Base-by-base conservation (phyloP, 2,888 invertebrate species). In the Cotesia congregata region DNA sequence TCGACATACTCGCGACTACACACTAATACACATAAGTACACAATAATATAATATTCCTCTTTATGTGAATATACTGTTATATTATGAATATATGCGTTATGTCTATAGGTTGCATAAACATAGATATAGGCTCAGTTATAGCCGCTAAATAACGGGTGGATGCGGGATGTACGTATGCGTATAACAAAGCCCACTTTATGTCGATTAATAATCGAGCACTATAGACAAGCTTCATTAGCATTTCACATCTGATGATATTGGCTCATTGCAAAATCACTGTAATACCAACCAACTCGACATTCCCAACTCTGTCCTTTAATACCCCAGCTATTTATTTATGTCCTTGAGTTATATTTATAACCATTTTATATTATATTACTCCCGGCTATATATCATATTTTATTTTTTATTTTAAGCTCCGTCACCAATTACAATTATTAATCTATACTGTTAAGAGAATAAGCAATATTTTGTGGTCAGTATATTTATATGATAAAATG, bases 1-100 rank as follows among this genome's bases (percentile, higher is more conserved):
- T 82, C 82, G 80, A 77, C 77, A 69, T 12, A 41, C 40, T 62
- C n/a, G 30, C 30, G 41, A 75, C 60, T 61, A 9, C 71, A 71
- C 40, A 61, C 61, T 61, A 61, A 30, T 38, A 20, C 30, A 30
- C 30, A 30, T 30, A 68, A 41, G 17, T 15, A 59, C 59, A 59
- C 9, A 12, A 59, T 59, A 59, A 59, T 62, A 62, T 62, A n/a
- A 62, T 62, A 62, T 15, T 62, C 62, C 61, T 15, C 62, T 17
- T 30, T 62, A n/a, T 70, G 5, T 67, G 12, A 7, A 69, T 17
- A 17, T 69, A 30, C 30, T 30, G 30, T 30, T 30, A 2, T 30
- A 3, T 30, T 30, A 2, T 30, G 30, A 30, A 30, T 30, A 30
- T 3, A 30, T 30, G 30, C 30, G 30, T 5, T 15, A 67, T 15